Evolutionary conservation across 2,797 vertebrate genomes (phyloP).

Genomic region (Falco cherrug): DNA sequence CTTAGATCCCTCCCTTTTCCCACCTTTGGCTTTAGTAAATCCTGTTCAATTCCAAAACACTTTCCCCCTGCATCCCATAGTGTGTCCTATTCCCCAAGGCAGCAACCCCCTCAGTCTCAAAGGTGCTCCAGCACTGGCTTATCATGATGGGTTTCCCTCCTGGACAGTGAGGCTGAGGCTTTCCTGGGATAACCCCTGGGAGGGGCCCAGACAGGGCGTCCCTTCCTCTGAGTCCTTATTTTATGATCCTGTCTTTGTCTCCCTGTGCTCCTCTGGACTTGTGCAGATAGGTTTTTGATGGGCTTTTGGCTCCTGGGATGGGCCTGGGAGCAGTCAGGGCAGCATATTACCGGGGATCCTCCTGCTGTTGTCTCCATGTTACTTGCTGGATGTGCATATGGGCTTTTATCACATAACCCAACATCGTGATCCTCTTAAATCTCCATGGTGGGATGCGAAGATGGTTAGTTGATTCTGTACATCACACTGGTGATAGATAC

Average conservation of each 20-base stretch:
- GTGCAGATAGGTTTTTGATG: neutral
- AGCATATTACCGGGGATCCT: neutral
- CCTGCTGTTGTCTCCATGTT: neutral
- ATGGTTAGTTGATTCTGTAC: neutral
- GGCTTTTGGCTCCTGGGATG: neutral
- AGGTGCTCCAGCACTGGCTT: neutral
- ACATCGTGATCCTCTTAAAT: neutral
- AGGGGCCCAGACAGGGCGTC: neutral
- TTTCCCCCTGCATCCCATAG: neutral
- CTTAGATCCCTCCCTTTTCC: neutral
- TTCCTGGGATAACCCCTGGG: neutral
- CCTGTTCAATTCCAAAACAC: neutral
- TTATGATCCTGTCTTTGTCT: neutral
- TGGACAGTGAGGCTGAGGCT: accelerated
- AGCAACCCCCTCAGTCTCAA: accelerated
- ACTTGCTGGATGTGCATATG: neutral
- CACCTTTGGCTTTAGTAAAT: neutral
- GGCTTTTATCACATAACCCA: neutral
- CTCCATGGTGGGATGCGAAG: too few species aligned
- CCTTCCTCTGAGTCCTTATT: neutral
- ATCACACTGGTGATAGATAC: neutral
- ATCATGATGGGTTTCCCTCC: neutral
- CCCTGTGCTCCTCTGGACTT: neutral
- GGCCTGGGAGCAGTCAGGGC: neutral
- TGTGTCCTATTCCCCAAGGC: neutral